Evolutionary conservation across 2,797 vertebrate species (phyloP), one percentile per base, ranked within the genome.

Genomic region (Petrocephalus schoutedeni): DNA sequence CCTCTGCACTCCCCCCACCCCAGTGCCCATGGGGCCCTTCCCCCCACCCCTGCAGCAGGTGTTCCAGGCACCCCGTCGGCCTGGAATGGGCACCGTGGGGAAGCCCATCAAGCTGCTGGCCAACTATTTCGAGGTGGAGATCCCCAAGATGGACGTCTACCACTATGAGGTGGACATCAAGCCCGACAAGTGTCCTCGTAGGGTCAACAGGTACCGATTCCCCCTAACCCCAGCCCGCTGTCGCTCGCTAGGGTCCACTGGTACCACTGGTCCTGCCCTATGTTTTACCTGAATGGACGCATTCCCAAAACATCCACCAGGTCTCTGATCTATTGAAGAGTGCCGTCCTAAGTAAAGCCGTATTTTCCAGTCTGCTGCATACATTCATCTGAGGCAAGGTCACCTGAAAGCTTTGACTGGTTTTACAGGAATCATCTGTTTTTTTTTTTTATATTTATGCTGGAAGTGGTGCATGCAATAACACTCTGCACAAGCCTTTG

Each of bases 111-210:
- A 98, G 93, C 97, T 99, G 93, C 95, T 99, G 94, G 98, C 98
- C 93, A 99, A 99, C 94, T 99, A 99, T 94, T 99, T 99, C 90
- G 97, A 99, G 91, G 98, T 99, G 93, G 98, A 99, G 94, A 99
- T 99, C 94, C 98, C 98, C 92, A 99, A 99, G 95, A 99, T 99
- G 90, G 98, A 99, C 80, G 98, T 99, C 88, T 98, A 96, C 92
- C 98, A 99, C 92, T 99, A 99, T 89, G 98, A 99, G 94, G 98
- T 99, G 94, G 98, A 99, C 95, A 99, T 99, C 93, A 99, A 99
- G 93, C 98, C 98, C 0, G 98, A 99, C 93, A 99, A 99, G 96
- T 99, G 98, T 92, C 98, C 98, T 7, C 97, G 98, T 64, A 96
- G 98, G 94, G 98, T 99, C 95, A 99, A 99, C 97, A 97, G 98